phyloP scores from a whole-genome alignment of 2,113 vertebrate genomes.

The Corydoras maculifer region DNA sequence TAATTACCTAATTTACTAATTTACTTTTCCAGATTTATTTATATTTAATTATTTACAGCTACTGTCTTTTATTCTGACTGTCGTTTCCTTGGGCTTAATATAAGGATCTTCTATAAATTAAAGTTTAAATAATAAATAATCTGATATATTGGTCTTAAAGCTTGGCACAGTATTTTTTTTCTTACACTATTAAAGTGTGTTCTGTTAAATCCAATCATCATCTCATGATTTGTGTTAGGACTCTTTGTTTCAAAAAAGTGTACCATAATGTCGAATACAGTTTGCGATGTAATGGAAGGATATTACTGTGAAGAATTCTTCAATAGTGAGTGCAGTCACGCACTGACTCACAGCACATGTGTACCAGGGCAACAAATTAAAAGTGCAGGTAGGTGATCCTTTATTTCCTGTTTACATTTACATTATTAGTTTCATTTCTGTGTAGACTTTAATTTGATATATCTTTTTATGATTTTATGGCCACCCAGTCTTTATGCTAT shows the following conservation, averaged over 20 bases:
- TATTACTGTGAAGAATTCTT: constrained; percentile 12
- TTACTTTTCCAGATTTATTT: no score
- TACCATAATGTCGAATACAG: not conserved
- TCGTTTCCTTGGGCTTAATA: no score
- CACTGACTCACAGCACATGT: constrained; percentile 22
- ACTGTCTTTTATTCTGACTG: no score
- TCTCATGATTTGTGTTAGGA: constrained; percentile 3
- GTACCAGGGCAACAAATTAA: constrained; percentile 20
- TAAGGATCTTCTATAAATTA: no score
- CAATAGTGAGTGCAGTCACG: not conserved
- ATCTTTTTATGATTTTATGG: no score
- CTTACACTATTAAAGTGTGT: not conserved
- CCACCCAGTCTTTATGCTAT: not conserved
- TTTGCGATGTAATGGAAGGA: constrained; percentile 24
- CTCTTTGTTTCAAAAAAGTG: not conserved
- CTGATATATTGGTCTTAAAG: not conserved
- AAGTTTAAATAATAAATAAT: no score
- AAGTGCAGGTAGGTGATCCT: constrained; percentile 21
- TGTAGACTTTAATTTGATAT: no score
- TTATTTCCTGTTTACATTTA: not conserved
- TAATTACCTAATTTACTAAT: no score
- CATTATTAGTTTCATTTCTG: no score
- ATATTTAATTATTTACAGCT: no score
- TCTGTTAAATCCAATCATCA: not conserved
- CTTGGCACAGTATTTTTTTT: not conserved